These are phyloP conservation scores for Sterna hirundo DNA, from an alignment of 2,113 vertebrate genomes.

Conservation along the genomic window DNA sequence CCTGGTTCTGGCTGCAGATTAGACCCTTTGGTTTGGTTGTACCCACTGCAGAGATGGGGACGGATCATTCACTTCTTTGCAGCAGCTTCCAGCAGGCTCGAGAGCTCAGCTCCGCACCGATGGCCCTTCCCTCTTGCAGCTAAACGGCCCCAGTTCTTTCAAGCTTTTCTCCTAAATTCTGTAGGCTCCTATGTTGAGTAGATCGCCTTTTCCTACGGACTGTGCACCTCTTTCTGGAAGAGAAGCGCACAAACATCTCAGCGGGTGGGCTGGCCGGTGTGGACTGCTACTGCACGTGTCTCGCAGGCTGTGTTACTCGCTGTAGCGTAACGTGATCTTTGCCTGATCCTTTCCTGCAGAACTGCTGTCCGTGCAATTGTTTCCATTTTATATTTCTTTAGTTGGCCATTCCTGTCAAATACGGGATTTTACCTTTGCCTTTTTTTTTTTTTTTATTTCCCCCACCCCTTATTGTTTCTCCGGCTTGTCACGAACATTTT, in stretches of 20 bases:
- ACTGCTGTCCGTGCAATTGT: neutral
- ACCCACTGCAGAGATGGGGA: rapidly evolving
- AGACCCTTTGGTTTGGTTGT: neutral
- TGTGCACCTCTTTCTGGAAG: neutral
- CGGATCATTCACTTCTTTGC: neutral
- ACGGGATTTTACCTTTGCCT: neutral
- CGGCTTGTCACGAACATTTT: neutral
- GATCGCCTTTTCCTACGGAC: neutral
- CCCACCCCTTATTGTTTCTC: neutral
- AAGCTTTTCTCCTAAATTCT: neutral
- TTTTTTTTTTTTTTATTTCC: neutral
- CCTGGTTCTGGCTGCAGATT: neutral
- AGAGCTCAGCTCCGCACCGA: neutral
- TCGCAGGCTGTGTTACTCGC: neutral
- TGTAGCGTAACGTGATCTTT: neutral
- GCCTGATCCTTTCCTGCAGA: neutral
- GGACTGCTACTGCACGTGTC: neutral
- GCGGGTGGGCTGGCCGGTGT: neutral
- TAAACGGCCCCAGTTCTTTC: neutral
- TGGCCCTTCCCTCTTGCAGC: neutral
- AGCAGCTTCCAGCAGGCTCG: neutral
- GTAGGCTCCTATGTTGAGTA: neutral
- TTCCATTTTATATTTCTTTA: neutral
- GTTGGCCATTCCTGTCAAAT: neutral
- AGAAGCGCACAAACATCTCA: neutral